phyloP scores from a whole-genome alignment of 1,140 invertebrate genomes.

The Drosophila santomea region DNA sequence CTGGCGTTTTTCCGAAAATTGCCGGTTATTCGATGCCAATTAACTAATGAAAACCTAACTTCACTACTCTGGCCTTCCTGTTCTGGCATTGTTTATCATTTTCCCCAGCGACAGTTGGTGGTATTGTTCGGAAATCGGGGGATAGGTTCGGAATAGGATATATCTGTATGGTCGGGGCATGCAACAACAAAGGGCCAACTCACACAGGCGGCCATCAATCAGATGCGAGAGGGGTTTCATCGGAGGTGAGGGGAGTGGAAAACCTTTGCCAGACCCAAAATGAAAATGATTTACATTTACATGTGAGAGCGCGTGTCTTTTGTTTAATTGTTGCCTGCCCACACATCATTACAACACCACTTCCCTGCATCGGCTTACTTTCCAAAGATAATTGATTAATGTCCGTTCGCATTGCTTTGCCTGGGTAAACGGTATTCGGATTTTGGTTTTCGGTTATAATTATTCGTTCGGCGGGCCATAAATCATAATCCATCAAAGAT shows the following conservation, averaged over 20 bases:
- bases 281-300: conserved; percentile 77
- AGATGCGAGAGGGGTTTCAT: conserved; percentile 16
- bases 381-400: conserved; percentile 78
- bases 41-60: conserved; percentile 68
- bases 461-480: conserved; percentile 74
- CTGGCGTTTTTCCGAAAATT: conserved; percentile 7
- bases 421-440: conserved; percentile 41
- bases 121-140: conserved; percentile 45
- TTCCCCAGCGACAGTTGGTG: conserved; percentile 52
- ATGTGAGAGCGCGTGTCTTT: conserved; percentile 77
- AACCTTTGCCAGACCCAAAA: conserved; percentile 56
- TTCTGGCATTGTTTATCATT: conserved; percentile 60
- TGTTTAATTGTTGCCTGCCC: conserved; percentile 81
- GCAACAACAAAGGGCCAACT: conserved; percentile 58
- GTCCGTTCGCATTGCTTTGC: conserved; percentile 32
- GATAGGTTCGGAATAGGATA: conserved; percentile 30
- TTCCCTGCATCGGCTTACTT: conserved; percentile 55
- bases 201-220: conserved; percentile 67
- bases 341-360: conserved; percentile 59
- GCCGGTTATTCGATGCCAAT: conserved; percentile 59
- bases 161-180: neutral
- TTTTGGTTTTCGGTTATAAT: conserved; percentile 75
- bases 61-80: conserved; percentile 26
- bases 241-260: conserved; percentile 10
- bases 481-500: conserved; percentile 84